Conservation (phyloP, 2,888 invertebrate species). For the Strigamia crassipes region DNA sequence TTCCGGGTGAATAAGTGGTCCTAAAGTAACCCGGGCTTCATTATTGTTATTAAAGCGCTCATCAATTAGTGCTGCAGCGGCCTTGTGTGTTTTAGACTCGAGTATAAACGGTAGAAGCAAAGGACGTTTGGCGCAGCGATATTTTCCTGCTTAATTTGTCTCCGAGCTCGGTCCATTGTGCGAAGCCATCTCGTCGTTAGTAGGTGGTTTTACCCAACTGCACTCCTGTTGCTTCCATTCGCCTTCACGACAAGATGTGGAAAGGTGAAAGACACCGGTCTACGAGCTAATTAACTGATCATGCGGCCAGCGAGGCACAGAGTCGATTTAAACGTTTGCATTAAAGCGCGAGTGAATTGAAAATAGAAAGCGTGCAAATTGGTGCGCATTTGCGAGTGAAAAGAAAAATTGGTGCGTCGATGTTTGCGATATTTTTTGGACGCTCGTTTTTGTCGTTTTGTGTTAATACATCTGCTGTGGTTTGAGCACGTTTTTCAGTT, state of each 20-base stretch:
- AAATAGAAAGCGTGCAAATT: neutral
- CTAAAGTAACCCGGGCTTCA: neutral
- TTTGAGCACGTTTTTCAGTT: conserved; percentile 28
- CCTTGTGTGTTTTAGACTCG: neutral
- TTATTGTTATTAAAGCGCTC: neutral
- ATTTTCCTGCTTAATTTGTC: neutral
- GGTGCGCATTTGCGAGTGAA: neutral
- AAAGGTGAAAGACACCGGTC: neutral
- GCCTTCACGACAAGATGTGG: neutral
- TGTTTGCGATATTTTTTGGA: neutral
- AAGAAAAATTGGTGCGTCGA: neutral
- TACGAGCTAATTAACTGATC: neutral
- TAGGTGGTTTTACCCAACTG: neutral
- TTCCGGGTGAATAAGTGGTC: neutral
- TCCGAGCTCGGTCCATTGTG: neutral
- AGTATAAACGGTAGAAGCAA: neutral
- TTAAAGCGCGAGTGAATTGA: neutral
- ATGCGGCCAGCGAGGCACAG: neutral
- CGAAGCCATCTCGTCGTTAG: neutral
- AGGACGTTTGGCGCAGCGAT: neutral
- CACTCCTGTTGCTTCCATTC: neutral
- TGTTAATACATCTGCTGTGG: conserved; percentile 8
- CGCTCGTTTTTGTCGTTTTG: neutral
- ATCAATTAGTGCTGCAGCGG: neutral
- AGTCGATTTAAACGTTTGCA: neutral